Evolutionary conservation across 92 coral and sea anemone species (phyloP), one percentile per base, ranked within the genome.

Genomic region (Umimayanthus kanabou): DNA sequence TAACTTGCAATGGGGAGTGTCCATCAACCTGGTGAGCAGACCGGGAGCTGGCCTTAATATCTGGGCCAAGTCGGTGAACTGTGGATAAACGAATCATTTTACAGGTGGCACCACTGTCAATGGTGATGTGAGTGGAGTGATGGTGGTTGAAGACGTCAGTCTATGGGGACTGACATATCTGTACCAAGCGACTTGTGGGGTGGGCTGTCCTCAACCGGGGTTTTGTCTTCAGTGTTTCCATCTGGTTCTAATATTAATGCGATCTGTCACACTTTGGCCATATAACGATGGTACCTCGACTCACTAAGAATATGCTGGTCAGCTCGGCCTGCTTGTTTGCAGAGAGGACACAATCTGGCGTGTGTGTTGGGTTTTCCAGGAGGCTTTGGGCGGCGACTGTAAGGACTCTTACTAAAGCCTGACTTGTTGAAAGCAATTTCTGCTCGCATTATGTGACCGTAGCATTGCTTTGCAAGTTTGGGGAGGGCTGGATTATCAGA

Each of bases 241-340:
- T 47, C 50, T 6, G 50, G 50, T 47, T 47, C 11, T 47, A 81
- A 74, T 66, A 90, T 87, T 26, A 43, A 77, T n/a, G 85, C 86
- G 9, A 90, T 87, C 53, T 90, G 93, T 30, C 76, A 39, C 37
- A 90, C 93, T 64, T 87, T 5, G 81, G 50, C 75, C 14, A 90
- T 90, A 57, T 87, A 90, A n/a, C 29, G 29, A 4, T 75, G 86
- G 79, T 33, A 66, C 10, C 49, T 40, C 15, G 89, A 79, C 45
- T 88, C 87, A 6, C 85, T 71, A 0, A 81, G 50, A 47, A 67
- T 26, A 81, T 57, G 55, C 15, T 26, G 71, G 58, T 50, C 18
- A 80, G 45, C 7, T 25, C 70, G 1, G 13, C 40, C 13, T 67
- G 80, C 53, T 10, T 85, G 82, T 85, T 53, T 75, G 66, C 82